These are phyloP conservation scores for Tachypleus tridentatus DNA, from an alignment of 1,140 invertebrate genomes.

Conservation along the genomic window DNA sequence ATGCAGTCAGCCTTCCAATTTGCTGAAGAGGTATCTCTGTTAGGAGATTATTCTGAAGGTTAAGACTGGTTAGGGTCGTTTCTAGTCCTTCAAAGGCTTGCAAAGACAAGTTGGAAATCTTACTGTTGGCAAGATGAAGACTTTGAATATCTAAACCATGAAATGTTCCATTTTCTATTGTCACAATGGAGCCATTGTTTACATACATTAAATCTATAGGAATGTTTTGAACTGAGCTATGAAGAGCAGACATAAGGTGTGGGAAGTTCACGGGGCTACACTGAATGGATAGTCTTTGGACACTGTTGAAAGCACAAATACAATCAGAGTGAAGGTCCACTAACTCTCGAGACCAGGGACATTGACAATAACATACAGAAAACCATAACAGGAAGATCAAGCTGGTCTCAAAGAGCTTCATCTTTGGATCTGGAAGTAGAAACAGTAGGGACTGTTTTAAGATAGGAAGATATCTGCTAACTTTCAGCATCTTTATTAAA, in stretches of 20 bases:
- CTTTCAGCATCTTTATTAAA: too few relatives aligned
- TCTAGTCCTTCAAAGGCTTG: conserved; percentile 71
- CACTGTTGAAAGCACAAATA: conserved; percentile 71
- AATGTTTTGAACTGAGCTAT: conserved; percentile 39
- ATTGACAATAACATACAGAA: conserved; percentile 38
- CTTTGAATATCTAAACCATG: conserved; percentile 56
- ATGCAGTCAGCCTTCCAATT: conserved; percentile 49
- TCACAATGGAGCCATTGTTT: conserved; percentile 63
- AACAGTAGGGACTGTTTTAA: too few relatives aligned
- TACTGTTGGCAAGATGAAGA: conserved; percentile 71
- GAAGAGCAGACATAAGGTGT: conserved; percentile 52
- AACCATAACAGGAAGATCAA: too few relatives aligned
- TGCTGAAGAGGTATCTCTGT: conserved; percentile 58
- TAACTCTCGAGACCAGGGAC: conserved; percentile 62
- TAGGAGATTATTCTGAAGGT: conserved; percentile 63
- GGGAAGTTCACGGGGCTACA: conserved; percentile 76
- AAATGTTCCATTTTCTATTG: conserved; percentile 52
- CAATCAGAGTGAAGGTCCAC: conserved; percentile 67
- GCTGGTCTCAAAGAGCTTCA: too few relatives aligned
- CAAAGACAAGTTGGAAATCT: conserved; percentile 53
- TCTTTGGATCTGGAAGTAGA: too few relatives aligned
- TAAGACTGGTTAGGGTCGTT: conserved; percentile 60
- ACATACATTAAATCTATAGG: conserved; percentile 72
- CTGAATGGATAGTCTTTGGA: conserved; percentile 68
- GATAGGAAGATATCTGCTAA: too few relatives aligned